Conservation (phyloP, 2,113 vertebrate species). For the Pituophis catenifer region DNA sequence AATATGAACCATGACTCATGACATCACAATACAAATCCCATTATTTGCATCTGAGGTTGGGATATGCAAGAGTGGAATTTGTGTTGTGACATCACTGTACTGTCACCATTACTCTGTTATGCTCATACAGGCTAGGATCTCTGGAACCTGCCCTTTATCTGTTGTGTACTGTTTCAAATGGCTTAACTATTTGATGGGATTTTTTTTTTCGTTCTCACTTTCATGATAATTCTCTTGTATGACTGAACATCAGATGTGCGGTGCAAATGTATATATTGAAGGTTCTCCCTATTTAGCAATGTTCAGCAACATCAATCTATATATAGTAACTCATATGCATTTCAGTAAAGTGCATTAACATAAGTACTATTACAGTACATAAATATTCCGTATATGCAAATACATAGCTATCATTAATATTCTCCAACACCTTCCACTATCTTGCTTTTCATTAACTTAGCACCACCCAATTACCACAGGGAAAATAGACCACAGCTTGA, state of each 20-base stretch:
- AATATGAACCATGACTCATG: background rate
- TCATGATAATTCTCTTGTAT: background rate
- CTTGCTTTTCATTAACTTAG: constrained; percentile 44
- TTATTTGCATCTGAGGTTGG: background rate
- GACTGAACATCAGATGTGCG: background rate
- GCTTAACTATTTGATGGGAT: background rate
- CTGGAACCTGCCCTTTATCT: background rate
- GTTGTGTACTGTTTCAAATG: background rate
- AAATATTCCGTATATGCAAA: constrained; percentile 44
- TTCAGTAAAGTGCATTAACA: constrained; percentile 8
- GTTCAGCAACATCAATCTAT: background rate
- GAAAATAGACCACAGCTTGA: constrained; percentile 38
- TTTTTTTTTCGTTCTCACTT: background rate
- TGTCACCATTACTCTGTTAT: background rate
- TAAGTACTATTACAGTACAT: constrained; percentile 11
- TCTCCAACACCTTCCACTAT: constrained; percentile 20
- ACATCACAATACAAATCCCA: background rate
- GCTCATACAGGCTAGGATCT: background rate
- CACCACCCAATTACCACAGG: constrained; percentile 29
- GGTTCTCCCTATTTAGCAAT: background rate
- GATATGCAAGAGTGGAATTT: background rate
- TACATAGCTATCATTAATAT: constrained; percentile 20
- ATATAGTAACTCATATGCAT: constrained; percentile 9
- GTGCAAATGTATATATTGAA: background rate
- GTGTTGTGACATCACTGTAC: background rate